phyloP scores from a whole-genome alignment of 2,113 vertebrate species.

The Burhinus bistriatus region DNA sequence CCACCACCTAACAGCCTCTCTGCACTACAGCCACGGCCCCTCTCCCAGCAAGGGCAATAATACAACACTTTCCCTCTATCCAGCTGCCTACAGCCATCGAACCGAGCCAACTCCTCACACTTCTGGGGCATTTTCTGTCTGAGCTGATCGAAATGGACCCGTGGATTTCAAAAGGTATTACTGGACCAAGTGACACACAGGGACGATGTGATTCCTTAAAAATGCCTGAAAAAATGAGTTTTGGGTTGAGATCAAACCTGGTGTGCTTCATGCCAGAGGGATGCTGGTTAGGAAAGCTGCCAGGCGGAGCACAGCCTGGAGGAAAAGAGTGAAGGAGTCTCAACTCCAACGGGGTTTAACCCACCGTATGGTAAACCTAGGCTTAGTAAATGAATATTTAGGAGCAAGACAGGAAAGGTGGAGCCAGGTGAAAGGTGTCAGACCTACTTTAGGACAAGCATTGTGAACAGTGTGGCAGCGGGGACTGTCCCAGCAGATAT shows the following conservation, averaged over 20 bases:
- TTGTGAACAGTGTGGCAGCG: neutral
- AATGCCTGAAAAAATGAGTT: neutral
- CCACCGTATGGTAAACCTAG: neutral
- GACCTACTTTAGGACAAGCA: neutral
- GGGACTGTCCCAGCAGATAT: neutral
- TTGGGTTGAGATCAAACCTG: neutral
- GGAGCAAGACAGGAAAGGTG: neutral
- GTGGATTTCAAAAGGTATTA: neutral
- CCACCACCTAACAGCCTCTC: neutral
- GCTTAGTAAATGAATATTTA: neutral
- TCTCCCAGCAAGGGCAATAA: neutral
- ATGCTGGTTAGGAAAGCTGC: neutral
- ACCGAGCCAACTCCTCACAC: neutral
- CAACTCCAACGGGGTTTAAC: neutral
- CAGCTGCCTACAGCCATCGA: neutral
- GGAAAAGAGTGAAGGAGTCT: neutral
- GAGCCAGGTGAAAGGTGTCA: neutral
- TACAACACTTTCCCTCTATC: neutral
- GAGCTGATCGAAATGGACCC: neutral
- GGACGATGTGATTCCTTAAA: neutral
- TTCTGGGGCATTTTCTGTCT: neutral
- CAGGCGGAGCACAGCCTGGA: neutral
- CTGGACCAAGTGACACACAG: fast-evolving
- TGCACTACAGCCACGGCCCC: neutral
- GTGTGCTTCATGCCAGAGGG: neutral